A percentile compares a stretch with the other conserved stretches of the same genome.
phyloP scores from a whole-genome alignment of 2,888 invertebrate genomes.

The Acleris emargana region DNA sequence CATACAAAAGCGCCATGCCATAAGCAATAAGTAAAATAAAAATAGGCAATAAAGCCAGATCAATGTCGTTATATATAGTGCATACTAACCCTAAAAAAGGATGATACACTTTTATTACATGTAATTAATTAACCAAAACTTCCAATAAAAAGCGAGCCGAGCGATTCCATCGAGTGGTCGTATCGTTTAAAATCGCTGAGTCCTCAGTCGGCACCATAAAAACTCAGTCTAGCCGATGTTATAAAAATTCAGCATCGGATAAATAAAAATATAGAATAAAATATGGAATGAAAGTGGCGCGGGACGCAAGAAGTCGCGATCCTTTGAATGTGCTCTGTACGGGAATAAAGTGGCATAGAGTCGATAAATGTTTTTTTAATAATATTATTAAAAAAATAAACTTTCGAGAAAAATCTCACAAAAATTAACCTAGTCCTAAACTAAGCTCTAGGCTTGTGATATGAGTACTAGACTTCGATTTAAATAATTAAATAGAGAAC shows the following conservation, averaged over 20 bases:
- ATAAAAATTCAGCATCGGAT: slow-evolving; percentile 76
- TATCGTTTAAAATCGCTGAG: slow-evolving; percentile 53
- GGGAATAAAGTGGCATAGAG: slow-evolving; percentile 51
- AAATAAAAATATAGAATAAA: slow-evolving; percentile 82
- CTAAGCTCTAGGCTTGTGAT: too few relatives aligned
- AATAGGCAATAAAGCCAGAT: too few relatives aligned
- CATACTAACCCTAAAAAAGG: slow-evolving; percentile 2
- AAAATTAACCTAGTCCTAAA: too few relatives aligned
- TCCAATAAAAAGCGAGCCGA: slow-evolving; percentile 18
- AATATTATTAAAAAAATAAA: too few relatives aligned
- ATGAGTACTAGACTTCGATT: too few relatives aligned
- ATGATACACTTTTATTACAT: slow-evolving; percentile 7
- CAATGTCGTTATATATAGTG: too few relatives aligned
- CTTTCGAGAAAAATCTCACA: too few relatives aligned
- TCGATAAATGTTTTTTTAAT: slow-evolving; percentile 10
- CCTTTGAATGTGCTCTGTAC: slow-evolving; percentile 76
- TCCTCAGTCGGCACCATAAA: slow-evolving; percentile 56
- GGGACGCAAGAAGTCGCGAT: slow-evolving; percentile 78
- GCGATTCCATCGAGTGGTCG: slow-evolving; percentile 24
- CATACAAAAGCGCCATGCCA: too few relatives aligned
- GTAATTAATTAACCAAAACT: slow-evolving; percentile 31
- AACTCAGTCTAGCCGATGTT: slow-evolving; percentile 68
- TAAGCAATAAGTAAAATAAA: too few relatives aligned
- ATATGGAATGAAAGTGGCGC: slow-evolving; percentile 81
- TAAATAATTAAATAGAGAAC: too few relatives aligned